phyloP scores from a whole-genome alignment of 1,140 invertebrate genomes.

The Drosophila prosaltans region DNA sequence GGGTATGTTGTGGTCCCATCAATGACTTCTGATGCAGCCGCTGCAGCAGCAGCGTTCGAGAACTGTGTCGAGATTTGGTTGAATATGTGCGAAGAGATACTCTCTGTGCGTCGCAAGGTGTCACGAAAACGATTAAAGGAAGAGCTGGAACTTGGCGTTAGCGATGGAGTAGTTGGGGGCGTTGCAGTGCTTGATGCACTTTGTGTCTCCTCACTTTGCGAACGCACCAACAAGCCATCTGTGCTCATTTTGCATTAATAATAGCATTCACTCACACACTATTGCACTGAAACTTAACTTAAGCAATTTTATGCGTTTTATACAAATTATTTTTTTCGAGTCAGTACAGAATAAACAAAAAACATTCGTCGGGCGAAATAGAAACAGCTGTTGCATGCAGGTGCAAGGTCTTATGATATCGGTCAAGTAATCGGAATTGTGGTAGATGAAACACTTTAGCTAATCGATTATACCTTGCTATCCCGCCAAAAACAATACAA shows the following conservation, averaged over 20 bases:
- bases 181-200: slow-evolving; percentile 36
- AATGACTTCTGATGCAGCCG: slow-evolving; percentile 68
- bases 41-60: slow-evolving; percentile 72
- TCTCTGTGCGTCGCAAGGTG: slow-evolving; percentile 78
- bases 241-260: slow-evolving; percentile 58
- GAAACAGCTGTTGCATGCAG: slow-evolving; percentile 67
- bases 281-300: background rate
- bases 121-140: slow-evolving; percentile 76
- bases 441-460: background rate
- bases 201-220: slow-evolving; percentile 65
- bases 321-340: slow-evolving; percentile 20
- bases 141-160: slow-evolving; percentile 54
- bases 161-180: slow-evolving; percentile 40
- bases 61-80: slow-evolving; percentile 73
- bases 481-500: slow-evolving; percentile 59
- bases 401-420: background rate
- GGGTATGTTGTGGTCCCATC: slow-evolving; percentile 67
- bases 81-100: slow-evolving; percentile 70
- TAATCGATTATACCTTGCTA: slow-evolving; percentile 1
- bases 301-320: background rate
- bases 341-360: slow-evolving; percentile 57
- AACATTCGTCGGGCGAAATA: slow-evolving; percentile 34
- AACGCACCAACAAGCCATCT: slow-evolving; percentile 70
- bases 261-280: slow-evolving; percentile 21
- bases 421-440: background rate